Percentiles rank a stretch among this genome's conserved stretches.
Evolutionary conservation across 64 coral and sea anemone genomes (phyloP).

Genomic region (Catalaphyllia jardinei): DNA sequence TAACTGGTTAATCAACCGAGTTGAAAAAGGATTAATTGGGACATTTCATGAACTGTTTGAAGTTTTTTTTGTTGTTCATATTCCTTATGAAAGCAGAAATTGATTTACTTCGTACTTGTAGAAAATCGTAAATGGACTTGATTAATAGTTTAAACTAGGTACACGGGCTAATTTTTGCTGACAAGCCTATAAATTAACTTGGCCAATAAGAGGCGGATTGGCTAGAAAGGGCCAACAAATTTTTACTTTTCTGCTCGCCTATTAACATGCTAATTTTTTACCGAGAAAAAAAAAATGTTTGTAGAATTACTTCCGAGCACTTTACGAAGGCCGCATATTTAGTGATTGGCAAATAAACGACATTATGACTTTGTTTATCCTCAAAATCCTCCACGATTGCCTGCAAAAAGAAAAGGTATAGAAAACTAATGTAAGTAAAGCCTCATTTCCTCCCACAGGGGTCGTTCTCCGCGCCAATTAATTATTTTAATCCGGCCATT

Average conservation of each 20-base stretch:
- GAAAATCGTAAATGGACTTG: neutral
- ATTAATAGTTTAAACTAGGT: neutral
- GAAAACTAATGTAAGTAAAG: constrained; percentile 46
- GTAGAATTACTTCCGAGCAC: constrained; percentile 49
- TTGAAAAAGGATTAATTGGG: neutral
- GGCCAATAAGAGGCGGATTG: neutral
- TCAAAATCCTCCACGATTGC: constrained; percentile 29
- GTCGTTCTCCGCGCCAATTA: constrained; percentile 24
- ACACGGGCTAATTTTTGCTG: neutral
- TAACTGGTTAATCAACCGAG: neutral
- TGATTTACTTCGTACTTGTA: neutral
- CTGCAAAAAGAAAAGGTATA: constrained; percentile 3
- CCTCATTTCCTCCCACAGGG: constrained; percentile 40
- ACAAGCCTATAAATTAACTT: constrained; percentile 8
- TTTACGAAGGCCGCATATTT: constrained; percentile 28
- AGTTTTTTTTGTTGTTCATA: neutral
- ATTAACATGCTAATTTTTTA: constrained; percentile 45
- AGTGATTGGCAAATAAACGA: constrained; percentile 29
- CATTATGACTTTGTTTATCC: constrained; percentile 44
- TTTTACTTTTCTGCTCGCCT: neutral
- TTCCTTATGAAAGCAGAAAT: constrained; percentile 5
- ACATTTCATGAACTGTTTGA: neutral
- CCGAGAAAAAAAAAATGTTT: constrained; percentile 33
- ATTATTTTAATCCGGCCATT: constrained; percentile 53
- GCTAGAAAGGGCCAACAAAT: constrained; percentile 20